Evolutionary conservation across 92 coral and sea anemone genomes (phyloP), one percentile per base, ranked within the genome.

Genomic region (Porites divaricata): DNA sequence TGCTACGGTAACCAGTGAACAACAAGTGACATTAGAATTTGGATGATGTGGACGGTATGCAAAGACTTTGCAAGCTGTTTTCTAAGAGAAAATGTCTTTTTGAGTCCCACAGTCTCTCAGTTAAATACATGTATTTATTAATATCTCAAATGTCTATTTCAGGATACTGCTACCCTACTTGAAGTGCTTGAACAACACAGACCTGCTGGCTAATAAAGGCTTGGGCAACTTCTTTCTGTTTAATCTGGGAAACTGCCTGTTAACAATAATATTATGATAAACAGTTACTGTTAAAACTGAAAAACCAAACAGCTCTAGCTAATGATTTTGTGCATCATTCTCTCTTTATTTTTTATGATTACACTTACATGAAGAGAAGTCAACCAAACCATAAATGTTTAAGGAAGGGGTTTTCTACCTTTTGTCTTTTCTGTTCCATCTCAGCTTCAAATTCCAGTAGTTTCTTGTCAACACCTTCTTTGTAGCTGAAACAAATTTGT

Each of bases 181-280:
- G 76, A 59, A 81, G 54, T 67, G 75, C 58, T 12, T 19, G 48
- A 81, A 73, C 70, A 23, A 63, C 58, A 96, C 99, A 87, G 99
- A 96, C 99, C 99, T 96, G 95, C 52, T 88, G 93, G 79, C 96
- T 88, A 28, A 83, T 58, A 15, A 35, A 74, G 26, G 88, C 93
- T 80, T 96, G 99, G n/a, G 78, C 48, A 21, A 67, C 85, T 51
- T 91, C 95, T 62, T 57, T 88, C 19, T 85, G 82, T 74, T 84
- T 93, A 53, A 93, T 90, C 83, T 71, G 80, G 52, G 77, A 70
- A 64, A 74, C 54, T 70, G 50, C 20, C 78, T 72, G n/a, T n/a
- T 58, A 61, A 41, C 22, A 71, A 2, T 14, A 70, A 75, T 1
- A 5, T 70, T 25, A 76, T 9, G 10, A 26, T 1, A 1, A 13